Evolutionary conservation across 1,140 invertebrate genomes (phyloP).

Genomic region (Laupala kohalensis): DNA sequence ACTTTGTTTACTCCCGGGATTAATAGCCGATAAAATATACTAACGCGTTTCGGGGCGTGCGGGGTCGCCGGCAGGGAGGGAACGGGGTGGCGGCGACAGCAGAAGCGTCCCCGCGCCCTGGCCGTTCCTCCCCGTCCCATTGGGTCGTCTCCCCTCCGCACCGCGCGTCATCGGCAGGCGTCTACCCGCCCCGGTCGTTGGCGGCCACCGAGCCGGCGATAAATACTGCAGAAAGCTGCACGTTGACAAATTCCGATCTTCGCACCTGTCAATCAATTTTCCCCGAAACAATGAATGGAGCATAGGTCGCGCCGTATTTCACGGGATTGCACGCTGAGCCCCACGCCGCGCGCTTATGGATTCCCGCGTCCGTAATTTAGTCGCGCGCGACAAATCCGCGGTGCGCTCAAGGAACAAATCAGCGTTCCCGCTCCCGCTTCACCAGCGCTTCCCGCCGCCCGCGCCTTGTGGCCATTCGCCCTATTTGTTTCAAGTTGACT

Average conservation of each 20-base stretch:
- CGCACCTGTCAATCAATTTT: neutral
- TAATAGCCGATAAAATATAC: neutral
- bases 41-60: neutral
- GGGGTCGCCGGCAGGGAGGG: neutral
- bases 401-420: neutral
- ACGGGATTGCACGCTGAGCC: neutral
- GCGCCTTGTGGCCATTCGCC: neutral
- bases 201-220: neutral
- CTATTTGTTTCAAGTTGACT: neutral
- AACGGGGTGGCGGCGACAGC: neutral
- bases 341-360: neutral
- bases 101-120: too few species aligned
- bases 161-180: too few species aligned
- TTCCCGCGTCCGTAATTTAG: neutral
- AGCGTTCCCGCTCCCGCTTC: neutral
- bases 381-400: neutral
- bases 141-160: too few species aligned
- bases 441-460: neutral
- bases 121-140: too few species aligned
- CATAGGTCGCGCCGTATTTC: neutral
- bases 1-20: neutral
- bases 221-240: neutral
- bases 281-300: neutral
- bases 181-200: neutral
- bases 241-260: neutral